Conservation (phyloP, 2,797 vertebrate species). For the Acanthis flammea region DNA sequence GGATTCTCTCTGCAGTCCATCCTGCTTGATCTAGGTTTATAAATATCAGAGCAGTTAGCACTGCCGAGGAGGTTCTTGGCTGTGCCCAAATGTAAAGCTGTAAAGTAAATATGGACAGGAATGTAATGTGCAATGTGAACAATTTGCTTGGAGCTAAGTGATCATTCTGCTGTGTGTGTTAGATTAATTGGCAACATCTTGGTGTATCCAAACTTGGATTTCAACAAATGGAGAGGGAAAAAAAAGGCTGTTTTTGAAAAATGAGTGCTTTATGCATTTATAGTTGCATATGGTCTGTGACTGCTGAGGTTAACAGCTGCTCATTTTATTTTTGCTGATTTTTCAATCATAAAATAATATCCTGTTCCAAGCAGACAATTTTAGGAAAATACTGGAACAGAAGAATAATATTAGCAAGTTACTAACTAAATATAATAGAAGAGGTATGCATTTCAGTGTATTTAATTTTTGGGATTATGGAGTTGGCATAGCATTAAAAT, state of each 20-base stretch:
- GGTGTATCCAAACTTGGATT: neutral
- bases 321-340: slow-evolving; percentile 19
- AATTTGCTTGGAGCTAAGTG: neutral
- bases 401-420: slow-evolving; percentile 14
- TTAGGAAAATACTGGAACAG: neutral
- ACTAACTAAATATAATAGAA: slow-evolving; percentile 11
- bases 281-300: neutral
- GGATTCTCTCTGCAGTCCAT: neutral
- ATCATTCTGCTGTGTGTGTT: neutral
- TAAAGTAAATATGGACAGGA: neutral
- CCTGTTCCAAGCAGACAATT: neutral
- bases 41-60: slow-evolving; percentile 23
- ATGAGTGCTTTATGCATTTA: neutral
- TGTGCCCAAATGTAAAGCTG: slow-evolving; percentile 3
- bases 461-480: slow-evolving; percentile 4
- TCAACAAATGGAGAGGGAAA: neutral
- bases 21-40: slow-evolving; percentile 24
- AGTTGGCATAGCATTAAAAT: neutral
- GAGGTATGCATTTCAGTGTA: neutral
- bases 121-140: slow-evolving; percentile 21
- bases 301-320: slow-evolving; percentile 29
- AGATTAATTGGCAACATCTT: slow-evolving; percentile 35
- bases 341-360: slow-evolving; percentile 17
- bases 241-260: neutral
- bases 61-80: neutral